Conservation (phyloP, 2,797 vertebrate genomes). For the Sebastes minor region DNA sequence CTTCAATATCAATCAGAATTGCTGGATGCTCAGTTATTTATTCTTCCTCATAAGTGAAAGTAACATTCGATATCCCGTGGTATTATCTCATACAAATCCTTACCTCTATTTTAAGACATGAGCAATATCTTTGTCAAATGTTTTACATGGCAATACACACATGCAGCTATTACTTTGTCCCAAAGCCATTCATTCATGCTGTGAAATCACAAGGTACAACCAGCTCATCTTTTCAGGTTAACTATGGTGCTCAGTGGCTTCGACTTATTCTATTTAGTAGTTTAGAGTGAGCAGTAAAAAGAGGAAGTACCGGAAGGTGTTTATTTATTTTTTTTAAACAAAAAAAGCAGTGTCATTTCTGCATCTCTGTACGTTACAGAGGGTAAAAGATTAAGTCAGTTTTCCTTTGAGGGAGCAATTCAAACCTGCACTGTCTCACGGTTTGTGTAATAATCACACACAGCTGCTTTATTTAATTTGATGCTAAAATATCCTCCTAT, state of each 20-base stretch:
- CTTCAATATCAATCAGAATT: background rate
- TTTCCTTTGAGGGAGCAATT: constrained; percentile 20
- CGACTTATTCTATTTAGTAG: constrained; percentile 22
- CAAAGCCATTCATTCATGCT: constrained; percentile 59
- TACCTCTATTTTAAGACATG: constrained; percentile 39
- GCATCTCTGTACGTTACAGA: constrained; percentile 15
- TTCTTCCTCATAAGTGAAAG: constrained; percentile 27
- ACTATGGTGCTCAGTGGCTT: constrained; percentile 30
- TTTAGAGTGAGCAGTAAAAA: constrained; percentile 19
- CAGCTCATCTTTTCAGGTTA: constrained; percentile 51
- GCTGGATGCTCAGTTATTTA: constrained; percentile 45
- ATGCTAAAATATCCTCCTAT: constrained; percentile 17
- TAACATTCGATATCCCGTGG: constrained; percentile 26
- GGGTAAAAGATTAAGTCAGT: constrained; percentile 39
- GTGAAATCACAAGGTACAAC: constrained; percentile 64
- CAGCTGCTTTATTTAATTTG: constrained; percentile 33
- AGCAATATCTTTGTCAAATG: constrained; percentile 18
- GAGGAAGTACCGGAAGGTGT: constrained; percentile 32
- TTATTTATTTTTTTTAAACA: constrained; percentile 54
- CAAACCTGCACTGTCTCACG: constrained; percentile 45
- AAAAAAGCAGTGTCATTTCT: constrained; percentile 47
- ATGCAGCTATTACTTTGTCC: constrained; percentile 36
- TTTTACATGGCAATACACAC: constrained; percentile 25
- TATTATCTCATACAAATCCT: constrained; percentile 42
- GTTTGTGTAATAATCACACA: constrained; percentile 28